Evolutionary conservation across 30 jellyfish, hydroid and myxozoan species (phyloP).

Genomic region (Rhopilema esculentum): DNA sequence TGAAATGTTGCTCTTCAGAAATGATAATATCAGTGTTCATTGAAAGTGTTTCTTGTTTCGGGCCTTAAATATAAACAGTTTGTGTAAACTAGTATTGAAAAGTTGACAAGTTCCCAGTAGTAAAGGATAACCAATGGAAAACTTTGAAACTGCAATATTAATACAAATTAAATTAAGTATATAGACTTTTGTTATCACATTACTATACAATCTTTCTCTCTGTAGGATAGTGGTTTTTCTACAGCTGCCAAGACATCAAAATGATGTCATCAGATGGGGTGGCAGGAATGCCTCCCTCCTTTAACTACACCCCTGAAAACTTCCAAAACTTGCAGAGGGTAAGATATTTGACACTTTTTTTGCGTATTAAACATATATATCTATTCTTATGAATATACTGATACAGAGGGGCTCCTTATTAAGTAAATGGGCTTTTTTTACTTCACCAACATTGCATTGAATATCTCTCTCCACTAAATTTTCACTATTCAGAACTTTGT

Average conservation of each 20-base stretch:
- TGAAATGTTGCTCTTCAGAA: too few species aligned
- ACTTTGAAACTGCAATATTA: too few species aligned
- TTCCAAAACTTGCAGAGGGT: conserved; percentile 82
- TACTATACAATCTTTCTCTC: neutral
- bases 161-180: too few species aligned
- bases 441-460: too few species aligned
- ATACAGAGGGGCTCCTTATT: neutral
- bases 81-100: too few species aligned
- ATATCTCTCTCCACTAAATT: too few species aligned
- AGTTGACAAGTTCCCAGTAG: too few species aligned
- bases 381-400: neutral
- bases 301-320: conserved; percentile 76
- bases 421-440: neutral
- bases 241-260: conserved; percentile 14
- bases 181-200: neutral
- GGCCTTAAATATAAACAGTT: too few species aligned
- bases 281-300: conserved; percentile 85
- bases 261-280: conserved; percentile 83
- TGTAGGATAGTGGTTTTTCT: neutral
- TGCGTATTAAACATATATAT: neutral
- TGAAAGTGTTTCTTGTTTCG: too few species aligned
- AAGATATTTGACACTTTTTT: conserved; percentile 14
- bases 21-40: too few species aligned
- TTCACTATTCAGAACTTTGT: too few species aligned
- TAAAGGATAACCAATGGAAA: too few species aligned